Evolutionary conservation across 2,888 invertebrate species (phyloP), one percentile per base, ranked within the genome.

Genomic region (Lamellibrachia columna): DNA sequence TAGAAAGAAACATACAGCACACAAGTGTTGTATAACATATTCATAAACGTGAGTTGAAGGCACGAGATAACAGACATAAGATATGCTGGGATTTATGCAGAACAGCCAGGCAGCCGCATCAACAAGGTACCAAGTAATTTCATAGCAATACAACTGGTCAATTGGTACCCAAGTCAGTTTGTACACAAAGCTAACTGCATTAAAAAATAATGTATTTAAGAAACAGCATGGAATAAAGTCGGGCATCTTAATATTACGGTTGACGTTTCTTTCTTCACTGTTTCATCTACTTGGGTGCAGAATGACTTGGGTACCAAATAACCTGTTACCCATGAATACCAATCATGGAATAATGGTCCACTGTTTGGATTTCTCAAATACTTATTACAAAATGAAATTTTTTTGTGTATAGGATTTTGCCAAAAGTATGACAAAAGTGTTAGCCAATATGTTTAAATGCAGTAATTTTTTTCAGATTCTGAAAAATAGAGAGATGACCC

Each of bases 321-420:
- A 22, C 22, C n/a, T 75, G 75, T 75, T 75, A 11, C 75, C n/a
- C 22, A 4, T 75, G 75, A 2, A 15, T 22, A 22, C 75, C 75
- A 75, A 75, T 75, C 75, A 75, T 75, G 75, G 75, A 15, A 75
- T 75, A 75, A 75, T 75, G 75, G 75, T 75, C n/a, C 75, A 75
- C 6, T 3, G 22, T n/a, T 75, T 75, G 75, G 3, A 75, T 75
- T 75, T 75, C 75, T 75, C 75, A 75, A 75, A 15, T 15, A 75
- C 15, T 75, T 75, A 22, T 75, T 75, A 75, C 75, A 75, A 75
- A 75, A 75, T 15, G 75, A 15, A 75, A 75, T 15, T 75, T 75
- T 22, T 22, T 75, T 75, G 15, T 22, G 15, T 22, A 75, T 15
- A n/a, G 15, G 75, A 11, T 22, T 22, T 22, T 15, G 75, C 22